These are phyloP conservation scores for Rattus norvegicus DNA, from an alignment of 2,113 vertebrate species.

Conservation along the genomic window GRCr8 NC_086024.1:108622001-108622500, in stretches of 20 bases:
- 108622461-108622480: background rate
- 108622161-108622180: background rate
- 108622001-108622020: background rate
- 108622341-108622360: background rate
- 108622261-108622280: rapidly evolving
- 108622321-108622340: background rate
- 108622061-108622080: background rate
- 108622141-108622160: background rate
- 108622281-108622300: background rate
- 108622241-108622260: background rate
- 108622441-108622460: background rate
- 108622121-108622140: background rate
- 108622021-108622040: background rate
- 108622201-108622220: background rate
- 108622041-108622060: background rate
- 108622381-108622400: background rate
- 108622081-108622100: background rate
- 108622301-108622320: background rate
- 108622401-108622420: background rate
- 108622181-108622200: background rate
- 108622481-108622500: background rate
- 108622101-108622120: background rate
- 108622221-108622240: background rate
- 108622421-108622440: background rate
- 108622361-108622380: background rate